Percentiles rank a stretch among this genome's conserved stretches.
Evolutionary conservation across 2,797 vertebrate species (phyloP).

Genomic region (Hozukius guyotensis): DNA sequence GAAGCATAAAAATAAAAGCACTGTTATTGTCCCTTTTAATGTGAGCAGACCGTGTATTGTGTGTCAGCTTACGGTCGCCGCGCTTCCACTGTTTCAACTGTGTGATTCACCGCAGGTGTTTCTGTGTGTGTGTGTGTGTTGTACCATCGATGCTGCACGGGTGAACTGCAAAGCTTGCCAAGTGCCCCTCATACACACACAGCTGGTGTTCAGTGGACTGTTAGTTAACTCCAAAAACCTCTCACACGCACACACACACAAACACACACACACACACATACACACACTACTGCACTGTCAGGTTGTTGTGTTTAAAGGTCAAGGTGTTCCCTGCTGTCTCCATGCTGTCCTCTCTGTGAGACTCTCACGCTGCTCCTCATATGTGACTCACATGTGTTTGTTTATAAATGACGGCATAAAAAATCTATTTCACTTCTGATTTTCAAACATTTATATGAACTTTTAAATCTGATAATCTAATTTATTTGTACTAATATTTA

Average conservation of each 20-base stretch:
- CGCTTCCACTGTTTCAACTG: background rate
- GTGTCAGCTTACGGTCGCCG: background rate
- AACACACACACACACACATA: background rate
- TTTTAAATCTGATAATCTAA: too few species aligned
- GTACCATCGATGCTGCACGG: background rate
- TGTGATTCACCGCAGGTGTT: background rate
- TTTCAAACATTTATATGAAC: background rate
- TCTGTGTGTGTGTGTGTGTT: background rate
- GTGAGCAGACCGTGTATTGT: conserved; percentile 23
- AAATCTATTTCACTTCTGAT: background rate
- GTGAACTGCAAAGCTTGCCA: background rate
- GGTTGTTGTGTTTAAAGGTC: conserved; percentile 8
- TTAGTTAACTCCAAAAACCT: background rate
- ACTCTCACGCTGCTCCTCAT: background rate
- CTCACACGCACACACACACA: background rate
- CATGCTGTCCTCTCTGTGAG: background rate
- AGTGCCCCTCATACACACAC: background rate
- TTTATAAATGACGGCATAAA: too few species aligned
- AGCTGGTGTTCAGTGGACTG: conserved; percentile 7
- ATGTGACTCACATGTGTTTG: background rate
- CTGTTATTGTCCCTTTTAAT: conserved; percentile 8
- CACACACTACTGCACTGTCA: background rate
- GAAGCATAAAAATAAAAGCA: conserved; percentile 19
- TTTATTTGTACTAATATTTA: too few species aligned
- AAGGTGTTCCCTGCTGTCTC: background rate